A percentile compares a stretch with the other conserved stretches of the same genome.
Conservation (phyloP, 2,113 vertebrate genomes). For the Bothrops jararaca region DNA sequence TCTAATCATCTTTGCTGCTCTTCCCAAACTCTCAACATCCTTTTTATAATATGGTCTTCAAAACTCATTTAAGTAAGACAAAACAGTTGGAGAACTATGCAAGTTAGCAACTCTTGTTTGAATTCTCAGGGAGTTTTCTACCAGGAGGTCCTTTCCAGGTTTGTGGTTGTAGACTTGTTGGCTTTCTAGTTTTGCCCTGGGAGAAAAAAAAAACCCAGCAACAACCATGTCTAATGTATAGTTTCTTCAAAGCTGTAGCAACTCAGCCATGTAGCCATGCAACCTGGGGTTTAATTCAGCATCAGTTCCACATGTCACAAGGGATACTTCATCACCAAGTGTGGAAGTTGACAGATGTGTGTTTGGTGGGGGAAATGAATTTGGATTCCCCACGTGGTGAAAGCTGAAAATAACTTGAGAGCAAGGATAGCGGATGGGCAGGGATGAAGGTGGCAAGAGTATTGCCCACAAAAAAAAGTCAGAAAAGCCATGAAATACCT, state of each 20-base stretch:
- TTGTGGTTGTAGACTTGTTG: background rate
- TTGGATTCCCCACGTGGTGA: background rate
- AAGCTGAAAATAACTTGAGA: background rate
- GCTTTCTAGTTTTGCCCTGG: background rate
- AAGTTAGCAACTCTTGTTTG: background rate
- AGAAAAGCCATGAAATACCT: background rate
- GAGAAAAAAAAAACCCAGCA: background rate
- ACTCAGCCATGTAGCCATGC: background rate
- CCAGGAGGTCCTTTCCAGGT: background rate
- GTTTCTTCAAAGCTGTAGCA: background rate
- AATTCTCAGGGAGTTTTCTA: background rate
- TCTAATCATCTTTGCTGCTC: too few relatives aligned
- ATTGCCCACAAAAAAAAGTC: background rate
- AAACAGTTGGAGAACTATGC: background rate
- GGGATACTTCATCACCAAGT: background rate
- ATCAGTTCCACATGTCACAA: background rate
- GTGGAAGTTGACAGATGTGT: fast-evolving
- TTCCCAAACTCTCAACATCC: too few relatives aligned
- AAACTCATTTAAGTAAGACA: too few relatives aligned
- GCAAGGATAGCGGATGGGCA: fast-evolving
- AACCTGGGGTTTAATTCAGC: background rate
- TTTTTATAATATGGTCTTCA: too few relatives aligned
- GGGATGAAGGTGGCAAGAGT: background rate
- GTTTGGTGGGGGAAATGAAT: background rate
- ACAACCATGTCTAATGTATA: background rate